A percentile compares a stretch with the other conserved stretches of the same genome.
phyloP scores from a whole-genome alignment of 2,797 vertebrate genomes.

The Eulemur mongoz region DNA sequence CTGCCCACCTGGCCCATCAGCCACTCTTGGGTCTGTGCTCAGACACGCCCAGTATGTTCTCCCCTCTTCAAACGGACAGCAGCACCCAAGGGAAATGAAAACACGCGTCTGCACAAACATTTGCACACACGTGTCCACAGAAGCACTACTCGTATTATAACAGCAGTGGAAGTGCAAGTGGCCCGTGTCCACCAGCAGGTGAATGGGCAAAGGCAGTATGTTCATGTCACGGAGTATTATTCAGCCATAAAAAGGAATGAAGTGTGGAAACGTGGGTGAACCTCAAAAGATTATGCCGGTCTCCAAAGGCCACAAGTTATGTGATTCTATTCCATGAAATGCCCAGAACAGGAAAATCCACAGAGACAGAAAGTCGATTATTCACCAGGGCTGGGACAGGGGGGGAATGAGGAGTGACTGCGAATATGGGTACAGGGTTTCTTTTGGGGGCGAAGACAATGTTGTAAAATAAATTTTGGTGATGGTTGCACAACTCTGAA shows the following conservation, averaged over 20 bases:
- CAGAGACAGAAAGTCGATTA: not conserved
- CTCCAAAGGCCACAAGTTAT: not conserved
- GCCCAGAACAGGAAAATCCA: not conserved
- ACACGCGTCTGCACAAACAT: not conserved
- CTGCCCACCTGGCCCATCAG: not conserved
- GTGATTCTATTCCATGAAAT: not conserved
- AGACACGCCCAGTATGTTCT: not conserved
- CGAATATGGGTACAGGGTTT: not conserved
- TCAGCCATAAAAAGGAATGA: not conserved
- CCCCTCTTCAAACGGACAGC: not conserved
- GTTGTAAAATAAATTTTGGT: too few species aligned
- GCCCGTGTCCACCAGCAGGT: not conserved
- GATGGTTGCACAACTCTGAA: too few species aligned
- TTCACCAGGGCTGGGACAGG: not conserved
- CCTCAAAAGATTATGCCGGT: not conserved
- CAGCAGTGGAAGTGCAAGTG: not conserved
- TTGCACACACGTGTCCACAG: not conserved
- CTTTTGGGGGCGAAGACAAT: too few species aligned
- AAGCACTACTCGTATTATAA: not conserved
- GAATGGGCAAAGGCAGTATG: not conserved
- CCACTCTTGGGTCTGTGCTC: not conserved
- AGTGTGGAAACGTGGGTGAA: too few species aligned
- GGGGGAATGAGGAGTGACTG: not conserved
- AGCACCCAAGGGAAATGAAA: not conserved
- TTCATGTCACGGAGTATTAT: accelerated